Conservation (phyloP, 1,140 invertebrate species). For the Hyles vespertilio region DNA sequence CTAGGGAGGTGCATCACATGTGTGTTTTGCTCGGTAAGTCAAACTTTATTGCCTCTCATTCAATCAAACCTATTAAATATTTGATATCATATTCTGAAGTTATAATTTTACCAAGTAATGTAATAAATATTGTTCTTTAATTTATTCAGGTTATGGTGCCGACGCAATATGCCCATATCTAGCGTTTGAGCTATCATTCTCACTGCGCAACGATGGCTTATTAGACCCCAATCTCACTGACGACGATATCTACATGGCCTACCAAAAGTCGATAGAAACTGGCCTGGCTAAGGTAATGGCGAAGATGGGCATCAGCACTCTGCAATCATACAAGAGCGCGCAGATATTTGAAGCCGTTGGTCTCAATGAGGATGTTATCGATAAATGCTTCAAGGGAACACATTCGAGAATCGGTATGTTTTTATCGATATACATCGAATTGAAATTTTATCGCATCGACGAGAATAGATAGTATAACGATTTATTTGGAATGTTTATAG, state of each 20-base stretch:
- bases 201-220: constrained; percentile 88
- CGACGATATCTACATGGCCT: constrained; percentile 88
- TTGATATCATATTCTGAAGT: no score
- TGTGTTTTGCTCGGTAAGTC: constrained; percentile 89
- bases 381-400: constrained; percentile 96
- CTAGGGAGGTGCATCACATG: constrained; percentile 97
- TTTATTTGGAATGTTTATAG: constrained; percentile 54
- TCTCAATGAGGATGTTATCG: constrained; percentile 92
- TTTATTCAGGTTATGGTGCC: constrained; percentile 89
- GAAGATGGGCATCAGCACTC: constrained; percentile 99
- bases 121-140: background rate
- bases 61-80: no score
- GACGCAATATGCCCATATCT: constrained; percentile 98
- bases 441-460: background rate
- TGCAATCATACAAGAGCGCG: constrained; percentile 99
- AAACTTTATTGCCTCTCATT: background rate
- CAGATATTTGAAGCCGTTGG: constrained; percentile 99
- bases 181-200: constrained; percentile 93
- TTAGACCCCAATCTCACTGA: constrained; percentile 86
- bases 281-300: constrained; percentile 97
- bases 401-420: constrained; percentile 87
- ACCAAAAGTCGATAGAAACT: constrained; percentile 82
- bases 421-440: constrained; percentile 6
- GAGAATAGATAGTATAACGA: background rate
- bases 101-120: no score